Conservation (phyloP, 2,113 vertebrate genomes). For the Hyla sarda region DNA sequence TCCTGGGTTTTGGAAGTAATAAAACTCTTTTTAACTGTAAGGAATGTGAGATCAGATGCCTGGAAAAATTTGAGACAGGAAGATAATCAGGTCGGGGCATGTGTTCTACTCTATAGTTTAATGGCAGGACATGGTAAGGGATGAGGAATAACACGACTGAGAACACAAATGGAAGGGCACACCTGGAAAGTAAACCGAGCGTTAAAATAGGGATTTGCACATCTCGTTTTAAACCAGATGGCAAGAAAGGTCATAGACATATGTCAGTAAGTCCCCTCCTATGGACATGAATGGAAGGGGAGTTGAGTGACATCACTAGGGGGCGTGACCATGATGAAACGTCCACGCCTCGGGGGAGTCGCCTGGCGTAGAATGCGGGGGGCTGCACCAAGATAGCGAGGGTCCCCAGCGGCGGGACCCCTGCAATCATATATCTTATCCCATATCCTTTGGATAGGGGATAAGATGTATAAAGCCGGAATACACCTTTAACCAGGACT, state of each 20-base stretch:
- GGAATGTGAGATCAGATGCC: constrained; percentile 24
- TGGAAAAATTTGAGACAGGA: background rate
- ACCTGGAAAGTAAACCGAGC: constrained; percentile 30
- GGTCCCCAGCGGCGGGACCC: no score
- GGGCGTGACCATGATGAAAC: no score
- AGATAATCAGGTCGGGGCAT: constrained; percentile 39
- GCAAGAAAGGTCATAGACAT: background rate
- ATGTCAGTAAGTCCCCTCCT: constrained; percentile 2
- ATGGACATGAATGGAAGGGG: no score
- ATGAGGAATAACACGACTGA: background rate
- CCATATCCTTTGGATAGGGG: no score
- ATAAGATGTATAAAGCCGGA: no score
- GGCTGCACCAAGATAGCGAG: no score
- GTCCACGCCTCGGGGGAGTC: no score
- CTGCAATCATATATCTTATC: no score
- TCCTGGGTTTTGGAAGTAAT: background rate
- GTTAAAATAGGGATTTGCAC: background rate
- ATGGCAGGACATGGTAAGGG: background rate
- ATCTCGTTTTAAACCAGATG: background rate
- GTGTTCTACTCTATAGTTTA: background rate
- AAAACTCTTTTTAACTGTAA: constrained; percentile 4
- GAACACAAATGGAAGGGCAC: background rate
- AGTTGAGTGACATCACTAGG: no score
- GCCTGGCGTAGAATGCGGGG: no score
- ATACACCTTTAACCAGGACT: no score